Evolutionary conservation across 2,113 vertebrate species (phyloP), one percentile per base, ranked within the genome.

Genomic region (Neomonachus schauinslandi): DNA sequence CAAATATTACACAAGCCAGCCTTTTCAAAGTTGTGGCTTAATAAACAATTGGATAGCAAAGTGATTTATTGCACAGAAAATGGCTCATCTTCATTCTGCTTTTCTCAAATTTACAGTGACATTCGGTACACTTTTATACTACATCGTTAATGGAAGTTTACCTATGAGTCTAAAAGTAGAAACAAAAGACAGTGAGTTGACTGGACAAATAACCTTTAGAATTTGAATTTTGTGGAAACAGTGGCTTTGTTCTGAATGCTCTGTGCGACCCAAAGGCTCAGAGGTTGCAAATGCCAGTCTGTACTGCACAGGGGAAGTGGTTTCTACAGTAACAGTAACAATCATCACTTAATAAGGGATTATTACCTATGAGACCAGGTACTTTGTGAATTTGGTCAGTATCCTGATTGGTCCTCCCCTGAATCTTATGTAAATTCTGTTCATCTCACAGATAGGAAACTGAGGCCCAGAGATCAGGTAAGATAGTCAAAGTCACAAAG

Each of bases 11-110:
- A 91, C 24, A 94, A 94, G 53, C 57, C 55, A 88, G n/a, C 63
- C 28, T 51, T 93, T 91, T 87, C 72, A 90, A 31, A 96, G 49
- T 89, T 96, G 53, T 31, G 57, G n/a, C 39, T 85, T 53, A 85
- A 91, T 93, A 96, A 96, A 85, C 39, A 95, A 71, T 67, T 63
- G 53, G 26, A 89, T 63, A 95, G 18, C 24, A 5, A 61, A 92
- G n/a, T 89, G 86, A 93, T 95, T 92, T 93, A 82, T 92, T 91
- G 46, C 67, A 89, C 91, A 85, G 67, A 94, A 81, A 87, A 89
- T 67, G 22, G 31, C 7, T 97, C 31, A 19, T 86, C 65, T 94
- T 95, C 31, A 39, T 67, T 85, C 84, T 4, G 28, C 4, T 74
- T 88, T 72, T 85, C 49, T 93, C 49, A 84, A 39, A 91, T 86